phyloP scores from a whole-genome alignment of 1,140 invertebrate genomes.

The Drosophila nannoptera region DNA sequence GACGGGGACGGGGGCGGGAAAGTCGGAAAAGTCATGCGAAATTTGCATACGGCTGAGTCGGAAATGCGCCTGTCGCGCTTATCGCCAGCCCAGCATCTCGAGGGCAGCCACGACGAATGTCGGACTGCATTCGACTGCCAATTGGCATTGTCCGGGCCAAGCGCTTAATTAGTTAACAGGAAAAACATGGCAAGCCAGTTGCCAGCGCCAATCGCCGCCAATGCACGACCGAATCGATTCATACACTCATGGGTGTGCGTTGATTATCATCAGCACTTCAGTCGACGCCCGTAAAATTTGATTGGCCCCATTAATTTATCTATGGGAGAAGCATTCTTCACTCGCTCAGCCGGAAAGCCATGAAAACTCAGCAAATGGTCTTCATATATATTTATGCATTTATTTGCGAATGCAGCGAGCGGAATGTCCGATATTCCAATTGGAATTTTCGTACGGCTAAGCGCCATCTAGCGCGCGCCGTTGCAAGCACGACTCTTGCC shows the following conservation, averaged over 20 bases:
- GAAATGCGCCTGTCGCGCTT: constrained; percentile 36
- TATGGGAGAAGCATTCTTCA: not conserved
- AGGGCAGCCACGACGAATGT: constrained; percentile 41
- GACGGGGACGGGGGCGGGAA: constrained; percentile 14
- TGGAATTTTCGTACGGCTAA: no score
- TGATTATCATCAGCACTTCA: not conserved
- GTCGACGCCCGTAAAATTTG: not conserved
- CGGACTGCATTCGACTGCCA: constrained; percentile 1
- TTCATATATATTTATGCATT: not conserved
- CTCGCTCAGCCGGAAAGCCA: not conserved
- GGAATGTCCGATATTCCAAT: no score
- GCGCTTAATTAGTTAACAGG: constrained; percentile 8
- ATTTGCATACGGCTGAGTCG: constrained; percentile 40
- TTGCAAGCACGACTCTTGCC: no score
- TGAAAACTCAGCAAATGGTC: not conserved
- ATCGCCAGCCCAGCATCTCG: constrained; percentile 32
- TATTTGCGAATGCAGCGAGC: not conserved
- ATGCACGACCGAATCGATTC: not conserved
- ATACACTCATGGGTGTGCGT: not conserved
- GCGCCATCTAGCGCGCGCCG: not conserved
- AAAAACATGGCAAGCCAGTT: not conserved
- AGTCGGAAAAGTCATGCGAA: constrained; percentile 40
- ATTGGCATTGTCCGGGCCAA: constrained; percentile 2
- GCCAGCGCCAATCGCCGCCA: no score
- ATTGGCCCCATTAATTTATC: constrained; percentile 4